Percentiles rank a stretch among this genome's conserved stretches.
phyloP scores from a whole-genome alignment of 2,888 invertebrate species.

The Harpagoxenus sublaevis region DNA sequence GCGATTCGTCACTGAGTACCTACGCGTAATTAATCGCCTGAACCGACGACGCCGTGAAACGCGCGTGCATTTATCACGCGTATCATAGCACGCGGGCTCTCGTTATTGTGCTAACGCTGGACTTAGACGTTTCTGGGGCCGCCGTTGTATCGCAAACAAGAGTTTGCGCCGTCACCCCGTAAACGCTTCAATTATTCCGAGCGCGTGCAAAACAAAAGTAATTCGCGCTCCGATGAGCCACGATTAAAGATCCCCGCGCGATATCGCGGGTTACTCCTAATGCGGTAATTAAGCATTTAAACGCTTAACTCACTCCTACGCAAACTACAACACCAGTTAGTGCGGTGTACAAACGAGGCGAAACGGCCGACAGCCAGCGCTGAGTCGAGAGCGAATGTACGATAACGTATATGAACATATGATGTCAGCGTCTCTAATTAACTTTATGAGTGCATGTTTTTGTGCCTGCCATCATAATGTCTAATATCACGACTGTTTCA shows the following conservation, averaged over 20 bases:
- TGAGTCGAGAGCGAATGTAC: conserved; percentile 9
- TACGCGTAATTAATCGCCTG: conserved; percentile 73
- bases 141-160: conserved; percentile 50
- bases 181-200: conserved; percentile 47
- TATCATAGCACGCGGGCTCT: conserved; percentile 58
- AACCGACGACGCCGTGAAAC: conserved; percentile 66
- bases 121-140: conserved; percentile 35
- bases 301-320: conserved; percentile 48
- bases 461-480: neutral
- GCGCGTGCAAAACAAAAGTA: conserved; percentile 51
- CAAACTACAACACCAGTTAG: conserved; percentile 33
- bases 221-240: conserved; percentile 50
- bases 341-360: conserved; percentile 23
- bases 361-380: conserved; percentile 18
- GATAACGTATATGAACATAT: conserved; percentile 28
- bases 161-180: conserved; percentile 37
- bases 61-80: conserved; percentile 72
- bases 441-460: neutral
- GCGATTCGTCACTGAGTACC: conserved; percentile 70
- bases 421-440: conserved; percentile 46
- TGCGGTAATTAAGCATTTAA: conserved; percentile 56
- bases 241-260: conserved; percentile 50
- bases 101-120: conserved; percentile 48
- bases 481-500: neutral
- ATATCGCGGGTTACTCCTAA: conserved; percentile 39